Percentiles rank a stretch among this genome's conserved stretches.
Conservation (phyloP, 2,113 vertebrate species). For the Abramis brama region DNA sequence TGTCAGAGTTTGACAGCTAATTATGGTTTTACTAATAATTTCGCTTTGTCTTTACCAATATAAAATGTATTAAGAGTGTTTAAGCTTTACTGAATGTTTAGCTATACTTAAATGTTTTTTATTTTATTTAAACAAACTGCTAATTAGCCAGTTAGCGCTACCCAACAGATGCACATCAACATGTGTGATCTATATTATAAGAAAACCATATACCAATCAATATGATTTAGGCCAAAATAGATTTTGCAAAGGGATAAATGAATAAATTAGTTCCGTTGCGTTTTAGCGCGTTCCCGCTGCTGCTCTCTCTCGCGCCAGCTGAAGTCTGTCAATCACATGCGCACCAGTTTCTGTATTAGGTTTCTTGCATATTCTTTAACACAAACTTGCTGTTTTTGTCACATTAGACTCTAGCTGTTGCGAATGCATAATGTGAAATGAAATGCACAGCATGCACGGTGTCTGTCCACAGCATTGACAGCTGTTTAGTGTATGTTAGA, state of each 20-base stretch:
- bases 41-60: not conserved
- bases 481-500: not conserved
- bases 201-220: not conserved
- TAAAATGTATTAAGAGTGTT: not conserved
- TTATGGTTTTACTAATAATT: not conserved
- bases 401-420: not conserved
- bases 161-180: not conserved
- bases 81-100: not conserved
- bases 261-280: not conserved
- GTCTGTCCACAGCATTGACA: not conserved
- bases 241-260: not conserved
- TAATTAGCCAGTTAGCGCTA: not conserved
- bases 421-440: not conserved
- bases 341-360: not conserved
- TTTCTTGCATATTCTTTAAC: not conserved
- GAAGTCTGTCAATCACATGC: not conserved
- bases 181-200: not conserved
- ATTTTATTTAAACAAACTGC: not conserved
- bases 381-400: constrained; percentile 8
- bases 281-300: not conserved
- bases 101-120: not conserved
- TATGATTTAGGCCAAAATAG: not conserved
- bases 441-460: not conserved
- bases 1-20: not conserved
- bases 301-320: not conserved